Evolutionary conservation across 1,140 invertebrate genomes (phyloP), one percentile per base, ranked within the genome.

Genomic region (Arctopsyche grandis): DNA sequence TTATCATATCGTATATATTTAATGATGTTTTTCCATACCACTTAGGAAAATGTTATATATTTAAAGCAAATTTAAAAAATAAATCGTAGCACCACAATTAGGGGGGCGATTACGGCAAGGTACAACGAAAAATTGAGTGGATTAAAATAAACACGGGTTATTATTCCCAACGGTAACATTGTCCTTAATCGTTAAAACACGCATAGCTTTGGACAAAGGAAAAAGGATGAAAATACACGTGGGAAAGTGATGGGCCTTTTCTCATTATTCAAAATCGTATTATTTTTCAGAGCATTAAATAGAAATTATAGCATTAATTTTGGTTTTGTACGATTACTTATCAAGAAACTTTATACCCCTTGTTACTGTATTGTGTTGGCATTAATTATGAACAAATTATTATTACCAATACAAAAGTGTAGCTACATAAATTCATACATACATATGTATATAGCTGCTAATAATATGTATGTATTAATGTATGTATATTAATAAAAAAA

Each of bases 101-200:
- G 19, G 63, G n/a, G 21, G 26, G 21, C 63, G 63, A 66, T 66
- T 66, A 66, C 21, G 14, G 14, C 9, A 10, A 66, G 21, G 14
- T 24, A 52, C 48, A 16, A 52, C 9, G 63, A 66, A 66, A 66
- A 66, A 66, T 66, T 66, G 63, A 66, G 63, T 66, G 63, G 22
- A 66, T 66, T 66, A 66, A 66, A 66, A 66, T 66, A 66, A 66
- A 66, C 63, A 66, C 63, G 21, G 63, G 63, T 66, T 66, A 66
- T 66, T 66, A 22, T 66, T 22, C 63, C 63, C 63, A 66, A 66
- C 26, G 63, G 63, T 66, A 29, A 12, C 63, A 24, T 66, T 66
- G 63, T 66, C 63, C 63, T 66, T 26, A 24, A 22, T 66, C 63
- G 21, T 66, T 66, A 66, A 66, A 66, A 26, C 48, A 52, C 63